Percentiles rank a stretch among this genome's conserved stretches.
phyloP scores from a whole-genome alignment of 2,113 vertebrate genomes.

The Pteropus alecto region DNA sequence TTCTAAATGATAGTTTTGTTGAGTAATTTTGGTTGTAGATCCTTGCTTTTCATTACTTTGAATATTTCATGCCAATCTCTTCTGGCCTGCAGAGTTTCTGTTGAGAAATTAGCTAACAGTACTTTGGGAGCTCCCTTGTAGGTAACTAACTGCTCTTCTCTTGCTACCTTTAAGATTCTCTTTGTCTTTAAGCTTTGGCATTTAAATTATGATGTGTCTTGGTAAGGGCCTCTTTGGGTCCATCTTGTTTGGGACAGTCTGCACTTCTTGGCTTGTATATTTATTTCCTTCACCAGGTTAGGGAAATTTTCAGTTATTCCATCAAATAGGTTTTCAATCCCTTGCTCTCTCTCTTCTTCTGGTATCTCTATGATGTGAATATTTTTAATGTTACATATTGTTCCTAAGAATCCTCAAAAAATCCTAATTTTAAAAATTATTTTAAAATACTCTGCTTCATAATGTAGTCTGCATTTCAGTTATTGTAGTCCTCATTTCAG shows the following conservation, averaged over 20 bases:
- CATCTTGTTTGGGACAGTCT: not conserved
- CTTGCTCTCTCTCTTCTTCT: not conserved
- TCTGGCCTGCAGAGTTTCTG: too few relatives aligned
- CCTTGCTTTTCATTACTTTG: not conserved
- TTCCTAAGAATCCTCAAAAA: too few relatives aligned
- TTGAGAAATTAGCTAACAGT: not conserved
- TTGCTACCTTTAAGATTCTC: not conserved
- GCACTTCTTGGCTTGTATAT: not conserved
- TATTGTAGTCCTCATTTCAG: not conserved
- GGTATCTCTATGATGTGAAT: not conserved
- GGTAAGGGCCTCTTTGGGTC: not conserved
- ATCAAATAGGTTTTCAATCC: not conserved
- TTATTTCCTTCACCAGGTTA: not conserved
- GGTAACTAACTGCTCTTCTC: not conserved
- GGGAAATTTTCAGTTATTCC: not conserved
- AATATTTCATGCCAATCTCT: too few relatives aligned
- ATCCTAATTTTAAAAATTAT: too few relatives aligned
- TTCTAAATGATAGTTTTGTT: too few relatives aligned
- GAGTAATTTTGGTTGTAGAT: too few relatives aligned
- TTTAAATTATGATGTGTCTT: not conserved
- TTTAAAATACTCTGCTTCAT: not conserved
- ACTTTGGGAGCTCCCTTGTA: not conserved
- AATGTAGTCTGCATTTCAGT: not conserved
- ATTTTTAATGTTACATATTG: too few relatives aligned
- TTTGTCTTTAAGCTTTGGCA: not conserved